phyloP scores from a whole-genome alignment of 1,140 invertebrate genomes.

The Ostrea edulis region DNA sequence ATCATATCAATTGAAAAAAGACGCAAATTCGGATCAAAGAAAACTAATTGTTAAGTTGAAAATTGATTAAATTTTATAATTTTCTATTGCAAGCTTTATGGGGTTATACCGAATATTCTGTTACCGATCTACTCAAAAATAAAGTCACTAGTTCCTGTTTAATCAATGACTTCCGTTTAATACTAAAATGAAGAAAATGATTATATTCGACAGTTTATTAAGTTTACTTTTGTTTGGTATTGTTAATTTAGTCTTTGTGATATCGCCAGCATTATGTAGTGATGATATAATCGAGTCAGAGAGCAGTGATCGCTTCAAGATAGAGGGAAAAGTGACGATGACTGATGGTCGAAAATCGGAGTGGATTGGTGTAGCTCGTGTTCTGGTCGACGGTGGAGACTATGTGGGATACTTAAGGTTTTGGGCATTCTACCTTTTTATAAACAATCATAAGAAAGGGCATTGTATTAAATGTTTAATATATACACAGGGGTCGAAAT shows the following conservation, averaged over 20 bases:
- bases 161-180: background rate
- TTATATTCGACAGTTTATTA: background rate
- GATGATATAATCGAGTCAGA: constrained; percentile 47
- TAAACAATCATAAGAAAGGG: background rate
- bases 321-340: constrained; percentile 90
- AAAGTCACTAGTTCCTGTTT: background rate
- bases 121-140: background rate
- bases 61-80: background rate
- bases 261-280: background rate
- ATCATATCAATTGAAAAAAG: too few relatives aligned
- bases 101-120: background rate
- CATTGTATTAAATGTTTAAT: too few relatives aligned
- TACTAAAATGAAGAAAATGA: background rate
- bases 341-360: constrained; percentile 82
- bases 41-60: background rate
- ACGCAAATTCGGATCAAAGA: too few relatives aligned
- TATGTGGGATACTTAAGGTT: constrained; percentile 90
- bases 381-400: constrained; percentile 93
- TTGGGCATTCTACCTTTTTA: background rate
- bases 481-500: too few relatives aligned
- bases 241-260: background rate
- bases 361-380: constrained; percentile 89
- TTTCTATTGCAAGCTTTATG: background rate
- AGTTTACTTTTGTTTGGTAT: background rate
- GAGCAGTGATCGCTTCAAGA: constrained; percentile 76